phyloP scores from a whole-genome alignment of 2,797 vertebrate species.

The Enteromius treurensis region DNA sequence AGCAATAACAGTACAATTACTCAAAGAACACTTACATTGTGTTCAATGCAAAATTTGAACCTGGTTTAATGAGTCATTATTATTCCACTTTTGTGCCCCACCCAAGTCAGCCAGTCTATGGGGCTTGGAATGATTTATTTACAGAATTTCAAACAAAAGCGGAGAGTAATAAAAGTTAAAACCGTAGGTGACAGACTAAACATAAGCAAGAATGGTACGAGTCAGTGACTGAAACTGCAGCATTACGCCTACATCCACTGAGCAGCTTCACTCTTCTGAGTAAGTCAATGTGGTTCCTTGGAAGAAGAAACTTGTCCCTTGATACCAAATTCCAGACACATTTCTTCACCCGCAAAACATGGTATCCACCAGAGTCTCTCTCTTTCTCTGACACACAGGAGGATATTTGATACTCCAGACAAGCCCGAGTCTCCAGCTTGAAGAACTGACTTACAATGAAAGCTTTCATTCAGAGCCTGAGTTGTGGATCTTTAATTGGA shows the following conservation, averaged over 20 bases:
- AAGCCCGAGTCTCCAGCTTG: slow-evolving; percentile 43
- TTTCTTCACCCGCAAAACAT: slow-evolving; percentile 58
- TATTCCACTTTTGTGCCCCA: background rate
- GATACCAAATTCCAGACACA: slow-evolving; percentile 59
- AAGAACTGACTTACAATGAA: slow-evolving; percentile 51
- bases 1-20: background rate
- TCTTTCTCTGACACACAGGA: slow-evolving; percentile 51
- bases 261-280: background rate
- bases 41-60: background rate
- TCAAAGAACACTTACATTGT: slow-evolving; percentile 1
- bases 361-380: slow-evolving; percentile 49
- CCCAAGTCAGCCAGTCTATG: background rate
- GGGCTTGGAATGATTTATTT: background rate
- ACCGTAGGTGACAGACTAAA: background rate
- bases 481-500: slow-evolving; percentile 57
- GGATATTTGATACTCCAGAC: slow-evolving; percentile 51
- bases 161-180: background rate
- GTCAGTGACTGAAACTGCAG: background rate
- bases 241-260: background rate
- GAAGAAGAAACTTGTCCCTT: slow-evolving; percentile 46
- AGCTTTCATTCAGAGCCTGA: slow-evolving; percentile 52
- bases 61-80: background rate
- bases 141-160: background rate
- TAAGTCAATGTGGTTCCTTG: slow-evolving; percentile 30
- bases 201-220: background rate